Percentiles rank a stretch among this genome's conserved stretches.
These are phyloP conservation scores for Labrus mixtus DNA, from an alignment of 2,113 vertebrate species.

Conservation along the genomic window DNA sequence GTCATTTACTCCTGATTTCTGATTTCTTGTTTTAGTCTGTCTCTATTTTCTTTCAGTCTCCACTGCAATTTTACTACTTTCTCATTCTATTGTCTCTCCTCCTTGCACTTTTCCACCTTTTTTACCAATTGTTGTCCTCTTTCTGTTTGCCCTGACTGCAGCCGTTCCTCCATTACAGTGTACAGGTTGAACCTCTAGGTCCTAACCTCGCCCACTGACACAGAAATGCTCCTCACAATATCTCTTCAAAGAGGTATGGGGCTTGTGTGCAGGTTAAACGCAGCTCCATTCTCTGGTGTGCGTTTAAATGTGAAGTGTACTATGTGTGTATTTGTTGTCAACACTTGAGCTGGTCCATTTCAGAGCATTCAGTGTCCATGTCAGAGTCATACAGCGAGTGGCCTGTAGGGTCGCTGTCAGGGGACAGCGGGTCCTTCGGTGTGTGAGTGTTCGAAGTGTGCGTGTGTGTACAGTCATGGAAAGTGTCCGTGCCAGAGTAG, in stretches of 20 bases:
- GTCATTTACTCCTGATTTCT: slow-evolving; percentile 73
- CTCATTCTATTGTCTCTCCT: background rate
- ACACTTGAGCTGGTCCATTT: slow-evolving; percentile 92
- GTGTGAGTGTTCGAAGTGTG: slow-evolving; percentile 42
- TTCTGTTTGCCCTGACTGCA: background rate
- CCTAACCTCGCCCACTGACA: background rate
- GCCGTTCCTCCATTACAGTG: slow-evolving; percentile 32
- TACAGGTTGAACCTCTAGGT: slow-evolving; percentile 19
- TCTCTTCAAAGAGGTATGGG: slow-evolving; percentile 40
- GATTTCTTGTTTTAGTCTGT: slow-evolving; percentile 11
- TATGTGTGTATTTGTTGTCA: slow-evolving; percentile 55
- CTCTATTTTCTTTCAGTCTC: background rate
- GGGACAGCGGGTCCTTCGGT: slow-evolving; percentile 85
- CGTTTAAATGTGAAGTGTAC: slow-evolving; percentile 16
- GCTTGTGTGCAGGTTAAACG: slow-evolving; percentile 26
- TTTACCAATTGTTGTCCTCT: background rate
- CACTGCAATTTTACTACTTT: background rate
- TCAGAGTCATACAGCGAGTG: slow-evolving; percentile 96
- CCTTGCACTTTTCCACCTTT: background rate
- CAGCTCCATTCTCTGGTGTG: slow-evolving; percentile 37
- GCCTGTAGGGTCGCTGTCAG: slow-evolving; percentile 94
- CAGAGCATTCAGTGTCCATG: slow-evolving; percentile 95
- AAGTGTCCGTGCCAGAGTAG: slow-evolving; percentile 93
- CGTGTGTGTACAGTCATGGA: slow-evolving; percentile 84
- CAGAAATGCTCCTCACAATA: slow-evolving; percentile 20